phyloP scores from a whole-genome alignment of 2,888 invertebrate species.

The Platynereis dumerilii region DNA sequence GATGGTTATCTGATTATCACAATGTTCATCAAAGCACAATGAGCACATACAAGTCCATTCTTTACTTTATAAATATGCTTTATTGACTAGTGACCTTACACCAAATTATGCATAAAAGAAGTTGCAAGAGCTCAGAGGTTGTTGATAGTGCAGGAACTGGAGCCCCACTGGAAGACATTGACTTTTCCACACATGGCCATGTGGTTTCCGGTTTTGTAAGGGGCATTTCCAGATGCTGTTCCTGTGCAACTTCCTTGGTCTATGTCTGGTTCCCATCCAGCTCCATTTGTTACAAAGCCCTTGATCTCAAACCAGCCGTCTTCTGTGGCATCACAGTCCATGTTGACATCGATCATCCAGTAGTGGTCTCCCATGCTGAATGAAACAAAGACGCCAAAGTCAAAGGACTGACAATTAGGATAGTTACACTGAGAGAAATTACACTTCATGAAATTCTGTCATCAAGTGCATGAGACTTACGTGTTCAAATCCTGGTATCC shows the following conservation, averaged over 20 bases:
- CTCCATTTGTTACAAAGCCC: constrained; percentile 30
- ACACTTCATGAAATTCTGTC: too few species aligned
- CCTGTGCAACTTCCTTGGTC: constrained; percentile 15
- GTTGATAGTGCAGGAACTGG: constrained; percentile 10
- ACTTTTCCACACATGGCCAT: constrained; percentile 37
- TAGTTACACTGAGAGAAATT: too few species aligned
- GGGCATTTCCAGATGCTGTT: constrained; percentile 7
- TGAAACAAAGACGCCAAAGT: too few species aligned
- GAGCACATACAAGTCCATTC: too few species aligned
- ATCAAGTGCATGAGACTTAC: constrained; percentile 39
- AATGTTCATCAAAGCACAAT: too few species aligned
- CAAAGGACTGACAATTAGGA: too few species aligned
- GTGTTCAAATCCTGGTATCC: constrained; percentile 45
- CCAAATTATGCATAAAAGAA: too few species aligned
- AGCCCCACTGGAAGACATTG: constrained; percentile 27
- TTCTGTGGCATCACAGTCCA: constrained; percentile 60
- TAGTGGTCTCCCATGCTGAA: constrained; percentile 56
- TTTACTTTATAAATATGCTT: too few species aligned
- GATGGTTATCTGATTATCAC: too few species aligned
- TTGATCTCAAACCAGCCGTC: constrained; percentile 64
- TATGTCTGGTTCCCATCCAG: constrained; percentile 22
- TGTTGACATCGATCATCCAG: constrained; percentile 61
- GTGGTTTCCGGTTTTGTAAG: constrained; percentile 36
- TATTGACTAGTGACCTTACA: too few species aligned
- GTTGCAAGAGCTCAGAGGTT: too few species aligned